Evolutionary conservation across 2,797 vertebrate genomes (phyloP).

Genomic region (Sciaenops ocellatus): DNA sequence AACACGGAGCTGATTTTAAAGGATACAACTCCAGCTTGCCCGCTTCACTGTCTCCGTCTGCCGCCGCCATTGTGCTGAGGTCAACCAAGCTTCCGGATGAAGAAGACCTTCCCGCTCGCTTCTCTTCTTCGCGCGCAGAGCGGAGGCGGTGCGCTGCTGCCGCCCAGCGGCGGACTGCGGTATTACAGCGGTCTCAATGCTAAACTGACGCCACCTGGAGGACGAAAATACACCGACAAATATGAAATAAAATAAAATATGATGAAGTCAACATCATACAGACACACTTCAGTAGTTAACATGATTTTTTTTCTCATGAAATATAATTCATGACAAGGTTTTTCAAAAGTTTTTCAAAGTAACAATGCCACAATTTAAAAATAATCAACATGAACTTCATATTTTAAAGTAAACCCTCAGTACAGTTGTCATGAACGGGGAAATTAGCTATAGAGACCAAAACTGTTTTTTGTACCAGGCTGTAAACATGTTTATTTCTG

Average conservation of each 20-base stretch:
- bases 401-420: too few species aligned
- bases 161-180: background rate
- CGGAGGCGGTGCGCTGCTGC: background rate
- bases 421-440: too few species aligned
- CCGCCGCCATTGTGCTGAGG: slow-evolving; percentile 58
- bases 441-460: too few species aligned
- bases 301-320: background rate
- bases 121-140: background rate
- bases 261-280: background rate
- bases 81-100: background rate
- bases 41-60: background rate
- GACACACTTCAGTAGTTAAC: background rate
- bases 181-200: background rate
- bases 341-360: too few species aligned
- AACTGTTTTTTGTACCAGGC: too few species aligned
- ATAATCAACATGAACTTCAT: too few species aligned
- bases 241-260: too few species aligned
- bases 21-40: slow-evolving; percentile 79
- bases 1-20: background rate
- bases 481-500: too few species aligned
- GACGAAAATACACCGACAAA: background rate
- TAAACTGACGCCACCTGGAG: too few species aligned
- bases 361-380: too few species aligned
- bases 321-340: background rate
- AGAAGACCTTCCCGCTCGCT: background rate